Base-by-base conservation (phyloP, 64 coral and sea anemone species). In the Actinia equina region DNA sequence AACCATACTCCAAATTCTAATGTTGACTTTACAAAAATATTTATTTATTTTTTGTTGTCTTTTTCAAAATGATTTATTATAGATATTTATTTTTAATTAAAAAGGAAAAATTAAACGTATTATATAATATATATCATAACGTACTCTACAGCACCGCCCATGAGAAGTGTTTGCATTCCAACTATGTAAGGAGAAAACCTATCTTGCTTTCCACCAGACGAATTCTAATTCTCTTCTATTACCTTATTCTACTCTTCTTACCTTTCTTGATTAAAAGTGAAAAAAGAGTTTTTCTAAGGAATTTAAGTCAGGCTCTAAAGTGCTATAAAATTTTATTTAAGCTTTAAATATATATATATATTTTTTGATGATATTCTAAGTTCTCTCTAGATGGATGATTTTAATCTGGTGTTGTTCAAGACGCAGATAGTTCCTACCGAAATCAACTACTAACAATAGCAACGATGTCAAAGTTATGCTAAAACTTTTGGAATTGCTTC, bases 141-240 rank as follows among this genome's bases (percentile, higher is more conserved):
- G n/a, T 49, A 49, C 46, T 49, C 46, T 17, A 49, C 17, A 1
- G 43, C 45, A 81, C 44, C 78, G 44, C 44, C 78, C 76, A 41
- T 41, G 11, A n/a, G 77, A 14, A 81, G 22, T 81, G 41, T 81
- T 81, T 81, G 45, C 78, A 81, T 81, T 81, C 78, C 78, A 51
- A 17, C 17, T 23, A 81, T 81, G 78, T 81, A 23, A 52, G n/a
- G 43, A 81, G 78, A 81, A 81, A 51, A 74, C 16, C 52, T 19
- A 52, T 20, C 43, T 52, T 49, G 17, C 18, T 20, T 12, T 74
- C 11, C 69, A 74, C 41, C 17, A 30, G 27, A 26, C 12, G 41
- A n/a, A 74, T 0, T 74, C 7, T 41, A 3, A 74, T 14, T 16
- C 12, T 41, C 25, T 74, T 20, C n/a, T 23, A 4, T 4, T n/a